Conservation (phyloP, 2,113 vertebrate genomes). For the Todiramphus chloris region DNA sequence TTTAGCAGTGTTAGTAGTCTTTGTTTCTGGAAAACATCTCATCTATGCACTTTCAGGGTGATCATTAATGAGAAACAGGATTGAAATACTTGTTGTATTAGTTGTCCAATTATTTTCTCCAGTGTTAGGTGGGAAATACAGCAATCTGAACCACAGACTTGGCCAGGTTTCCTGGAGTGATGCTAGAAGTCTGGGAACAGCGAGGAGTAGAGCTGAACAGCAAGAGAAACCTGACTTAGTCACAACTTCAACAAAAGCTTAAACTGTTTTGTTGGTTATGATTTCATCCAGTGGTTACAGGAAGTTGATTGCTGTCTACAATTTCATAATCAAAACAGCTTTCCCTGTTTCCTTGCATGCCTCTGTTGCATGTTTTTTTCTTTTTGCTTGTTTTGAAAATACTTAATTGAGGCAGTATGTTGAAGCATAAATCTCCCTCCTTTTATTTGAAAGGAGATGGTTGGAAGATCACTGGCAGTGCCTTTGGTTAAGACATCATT, state of each 20-base stretch:
- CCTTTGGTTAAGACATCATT: neutral
- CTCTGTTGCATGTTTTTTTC: rapidly evolving
- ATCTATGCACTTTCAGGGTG: rapidly evolving
- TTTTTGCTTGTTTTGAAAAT: neutral
- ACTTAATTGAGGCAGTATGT: neutral
- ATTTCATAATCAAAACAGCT: neutral
- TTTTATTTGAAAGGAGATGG: neutral
- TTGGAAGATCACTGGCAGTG: neutral
- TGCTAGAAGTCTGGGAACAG: neutral
- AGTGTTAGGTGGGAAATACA: neutral
- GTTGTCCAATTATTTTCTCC: neutral
- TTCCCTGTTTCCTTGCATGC: neutral
- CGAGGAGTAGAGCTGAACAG: neutral
- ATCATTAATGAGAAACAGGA: neutral
- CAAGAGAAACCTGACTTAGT: neutral
- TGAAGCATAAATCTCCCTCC: neutral
- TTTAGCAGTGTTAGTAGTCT: neutral
- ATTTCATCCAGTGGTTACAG: neutral
- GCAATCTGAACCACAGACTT: neutral
- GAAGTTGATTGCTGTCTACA: neutral
- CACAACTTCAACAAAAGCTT: neutral
- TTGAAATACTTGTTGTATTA: neutral
- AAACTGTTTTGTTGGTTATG: neutral
- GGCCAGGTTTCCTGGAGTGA: neutral
- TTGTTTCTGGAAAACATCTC: neutral